These are phyloP conservation scores for Alcedo quadribrachys DNA, from an alignment of 2,797 vertebrate genomes.

Conservation along the genomic window DNA sequence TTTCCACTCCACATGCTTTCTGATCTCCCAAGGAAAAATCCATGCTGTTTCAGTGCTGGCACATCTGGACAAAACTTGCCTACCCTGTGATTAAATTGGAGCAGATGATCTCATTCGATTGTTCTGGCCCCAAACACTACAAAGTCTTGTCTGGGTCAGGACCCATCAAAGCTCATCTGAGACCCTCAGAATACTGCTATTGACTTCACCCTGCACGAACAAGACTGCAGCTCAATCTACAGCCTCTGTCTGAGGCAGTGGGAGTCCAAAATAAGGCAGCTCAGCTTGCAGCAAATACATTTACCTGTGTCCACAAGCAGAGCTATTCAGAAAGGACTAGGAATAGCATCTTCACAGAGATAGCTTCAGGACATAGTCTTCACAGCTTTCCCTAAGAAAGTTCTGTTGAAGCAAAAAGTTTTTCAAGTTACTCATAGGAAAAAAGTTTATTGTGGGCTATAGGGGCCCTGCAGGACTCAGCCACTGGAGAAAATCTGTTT, in stretches of 20 bases:
- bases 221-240: neutral
- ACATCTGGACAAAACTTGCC: neutral
- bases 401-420: neutral
- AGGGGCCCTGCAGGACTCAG: neutral
- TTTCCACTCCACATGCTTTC: accelerated
- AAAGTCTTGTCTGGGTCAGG: neutral
- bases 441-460: neutral
- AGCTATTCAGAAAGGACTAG: neutral
- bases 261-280: neutral
- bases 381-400: neutral
- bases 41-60: neutral
- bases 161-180: neutral
- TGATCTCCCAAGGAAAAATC: neutral
- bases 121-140: neutral
- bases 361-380: neutral
- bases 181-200: neutral
- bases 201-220: neutral
- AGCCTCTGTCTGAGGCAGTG: accelerated
- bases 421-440: neutral
- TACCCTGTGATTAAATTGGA: neutral
- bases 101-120: neutral
- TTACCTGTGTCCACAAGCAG: neutral
- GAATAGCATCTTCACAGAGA: neutral
- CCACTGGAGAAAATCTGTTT: slow-evolving; percentile 7
- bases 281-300: neutral